Evolutionary conservation across 2,113 vertebrate species (phyloP), one percentile per base, ranked within the genome.

Genomic region (Eulacestoma nigropectus): DNA sequence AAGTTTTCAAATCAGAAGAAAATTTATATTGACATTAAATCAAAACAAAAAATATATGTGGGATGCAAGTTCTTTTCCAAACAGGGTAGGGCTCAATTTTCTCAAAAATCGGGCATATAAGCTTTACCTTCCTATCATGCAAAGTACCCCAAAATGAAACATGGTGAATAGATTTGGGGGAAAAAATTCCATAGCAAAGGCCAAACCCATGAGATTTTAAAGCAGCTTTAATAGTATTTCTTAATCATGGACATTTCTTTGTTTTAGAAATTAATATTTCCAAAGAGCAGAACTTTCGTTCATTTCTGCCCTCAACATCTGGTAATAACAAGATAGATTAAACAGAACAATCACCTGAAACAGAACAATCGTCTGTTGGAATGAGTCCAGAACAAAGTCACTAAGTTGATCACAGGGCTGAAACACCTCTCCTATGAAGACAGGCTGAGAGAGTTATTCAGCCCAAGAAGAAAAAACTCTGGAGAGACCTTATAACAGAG

Each of bases 1-100:
- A 95, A 92, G 93, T 92, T 96, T 91, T 95, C 84, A 82, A 84
- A 93, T 88, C 27, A 88, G 63, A 88, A 83, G 74, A 83, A 96
- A 83, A 96, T 87, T 39, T 85, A 78, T 67, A 93, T 56, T 77
- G 91, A 96, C 39, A 1, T 70, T 67, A 90, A 94, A 95, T 91
- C 55, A 94, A 94, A 96, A 85, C 55, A 90, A 84, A 69, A 70
- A 82, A 77, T 11, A 22, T 55, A 86, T 6, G 21, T 20, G 64
- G 44, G 75, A 74, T 80, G 50, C 27, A 79, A 80, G n/a, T 62
- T 62, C 67, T 85, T 87, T 57, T 75, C 63, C 21, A 10, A 18
- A 35, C 4, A 8, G 23, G 11, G 15, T n/a, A 69, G 33, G 46
- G 30, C 22, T 91, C 60, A 84, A 83, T 10, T 13, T 65, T 84